phyloP scores from a whole-genome alignment of 2,113 vertebrate species.

The Platysternon megacephalum region DNA sequence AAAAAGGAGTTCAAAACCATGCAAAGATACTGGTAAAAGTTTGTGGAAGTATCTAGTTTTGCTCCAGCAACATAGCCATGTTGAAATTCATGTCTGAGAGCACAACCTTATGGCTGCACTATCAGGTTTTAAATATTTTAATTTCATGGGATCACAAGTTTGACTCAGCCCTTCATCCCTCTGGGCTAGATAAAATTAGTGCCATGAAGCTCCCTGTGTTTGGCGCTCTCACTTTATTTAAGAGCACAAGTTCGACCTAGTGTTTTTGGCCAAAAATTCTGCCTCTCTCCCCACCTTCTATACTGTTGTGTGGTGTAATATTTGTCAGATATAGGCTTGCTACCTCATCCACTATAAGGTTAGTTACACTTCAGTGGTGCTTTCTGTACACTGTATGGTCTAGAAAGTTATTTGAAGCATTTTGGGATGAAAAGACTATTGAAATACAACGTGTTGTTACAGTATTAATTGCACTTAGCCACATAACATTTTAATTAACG shows the following conservation, averaged over 20 bases:
- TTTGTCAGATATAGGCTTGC: neutral
- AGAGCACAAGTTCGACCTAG: neutral
- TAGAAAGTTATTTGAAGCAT: no score
- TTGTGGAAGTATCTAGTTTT: neutral
- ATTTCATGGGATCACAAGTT: neutral
- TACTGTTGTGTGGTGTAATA: neutral
- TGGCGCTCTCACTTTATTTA: neutral
- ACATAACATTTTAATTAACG: no score
- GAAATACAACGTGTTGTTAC: no score
- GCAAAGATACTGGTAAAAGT: accelerated
- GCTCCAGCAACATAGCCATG: accelerated
- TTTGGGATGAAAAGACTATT: no score
- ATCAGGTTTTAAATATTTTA: neutral
- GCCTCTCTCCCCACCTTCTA: neutral
- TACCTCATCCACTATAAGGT: no score
- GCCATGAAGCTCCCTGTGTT: neutral
- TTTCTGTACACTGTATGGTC: no score
- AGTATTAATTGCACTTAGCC: no score
- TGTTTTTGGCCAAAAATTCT: neutral
- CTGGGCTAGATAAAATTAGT: neutral
- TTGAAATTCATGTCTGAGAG: neutral
- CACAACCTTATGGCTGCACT: neutral
- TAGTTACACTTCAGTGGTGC: no score
- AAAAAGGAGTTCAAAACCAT: neutral
- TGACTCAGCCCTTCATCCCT: neutral